These are phyloP conservation scores for Nautilus pompilius DNA, from an alignment of 1,140 invertebrate genomes.

Conservation along the genomic window DNA sequence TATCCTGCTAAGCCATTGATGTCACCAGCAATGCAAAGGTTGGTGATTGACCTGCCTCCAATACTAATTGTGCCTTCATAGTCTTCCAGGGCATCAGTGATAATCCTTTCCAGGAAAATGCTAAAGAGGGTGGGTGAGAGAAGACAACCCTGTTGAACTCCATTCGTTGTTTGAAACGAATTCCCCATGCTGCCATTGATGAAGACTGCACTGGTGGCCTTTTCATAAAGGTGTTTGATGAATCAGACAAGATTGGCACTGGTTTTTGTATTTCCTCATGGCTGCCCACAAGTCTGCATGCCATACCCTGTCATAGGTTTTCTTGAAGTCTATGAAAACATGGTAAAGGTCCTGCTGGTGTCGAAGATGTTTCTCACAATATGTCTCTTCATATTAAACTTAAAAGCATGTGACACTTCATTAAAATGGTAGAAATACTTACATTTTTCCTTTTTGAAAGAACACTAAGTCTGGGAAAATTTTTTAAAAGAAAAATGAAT, in stretches of 20 bases:
- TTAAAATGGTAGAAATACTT: too few species aligned
- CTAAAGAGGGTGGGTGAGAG: constrained; percentile 20
- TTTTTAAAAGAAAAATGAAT: too few species aligned
- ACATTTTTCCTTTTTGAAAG: too few species aligned
- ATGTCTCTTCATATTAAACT: too few species aligned
- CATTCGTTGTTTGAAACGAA: constrained; percentile 16
- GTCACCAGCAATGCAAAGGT: constrained; percentile 17
- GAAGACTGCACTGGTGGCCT: constrained; percentile 16
- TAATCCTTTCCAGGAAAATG: constrained; percentile 16
- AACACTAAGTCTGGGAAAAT: too few species aligned
- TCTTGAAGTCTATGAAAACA: constrained; percentile 17
- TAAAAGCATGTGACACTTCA: too few species aligned
- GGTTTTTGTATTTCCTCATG: constrained; percentile 16
- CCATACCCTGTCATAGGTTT: too few species aligned
- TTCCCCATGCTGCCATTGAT: constrained; percentile 9
- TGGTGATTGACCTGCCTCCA: constrained; percentile 14
- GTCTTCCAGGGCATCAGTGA: constrained; percentile 12
- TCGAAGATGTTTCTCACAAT: too few species aligned
- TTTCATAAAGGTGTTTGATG: constrained; percentile 14
- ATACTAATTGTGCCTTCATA: constrained; percentile 17
- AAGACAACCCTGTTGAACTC: constrained; percentile 21
- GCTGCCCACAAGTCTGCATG: too few species aligned
- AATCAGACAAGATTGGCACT: constrained; percentile 5
- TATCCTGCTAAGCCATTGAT: constrained; percentile 15
- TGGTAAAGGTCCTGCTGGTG: too few species aligned